Percentiles rank a stretch among this genome's conserved stretches.
These are phyloP conservation scores for Magallana nippona DNA, from an alignment of 2,888 invertebrate genomes.

Conservation along the genomic window DNA sequence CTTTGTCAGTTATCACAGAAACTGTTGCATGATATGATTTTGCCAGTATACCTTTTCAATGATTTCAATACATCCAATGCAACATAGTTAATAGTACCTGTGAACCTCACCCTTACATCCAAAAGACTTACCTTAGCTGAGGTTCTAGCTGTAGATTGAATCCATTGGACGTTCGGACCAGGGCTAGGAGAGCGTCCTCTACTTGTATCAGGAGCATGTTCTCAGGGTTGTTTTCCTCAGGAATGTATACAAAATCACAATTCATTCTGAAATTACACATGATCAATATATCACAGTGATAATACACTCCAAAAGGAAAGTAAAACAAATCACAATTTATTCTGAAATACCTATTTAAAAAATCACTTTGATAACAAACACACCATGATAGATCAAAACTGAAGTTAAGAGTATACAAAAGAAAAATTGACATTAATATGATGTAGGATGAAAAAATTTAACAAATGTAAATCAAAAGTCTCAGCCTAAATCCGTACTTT, in stretches of 20 bases:
- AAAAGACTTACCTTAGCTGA: slow-evolving; percentile 86
- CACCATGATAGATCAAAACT: too few species aligned
- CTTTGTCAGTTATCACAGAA: too few species aligned
- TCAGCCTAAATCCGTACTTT: slow-evolving; percentile 57
- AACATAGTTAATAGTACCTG: too few species aligned
- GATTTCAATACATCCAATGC: neutral
- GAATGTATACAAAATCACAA: slow-evolving; percentile 91
- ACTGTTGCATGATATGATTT: neutral
- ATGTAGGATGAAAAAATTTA: too few species aligned
- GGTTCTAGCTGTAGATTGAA: slow-evolving; percentile 87
- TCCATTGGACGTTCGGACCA: slow-evolving; percentile 52
- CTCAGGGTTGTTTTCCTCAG: slow-evolving; percentile 74
- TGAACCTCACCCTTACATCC: neutral
- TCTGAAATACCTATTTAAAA: neutral
- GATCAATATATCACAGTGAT: too few species aligned
- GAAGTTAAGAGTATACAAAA: too few species aligned
- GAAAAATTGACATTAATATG: too few species aligned
- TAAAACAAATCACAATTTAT: neutral
- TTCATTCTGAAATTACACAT: slow-evolving; percentile 84
- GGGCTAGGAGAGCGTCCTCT: slow-evolving; percentile 83
- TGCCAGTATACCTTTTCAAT: neutral
- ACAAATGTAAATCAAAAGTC: neutral
- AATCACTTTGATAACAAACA: too few species aligned
- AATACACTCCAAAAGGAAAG: neutral
- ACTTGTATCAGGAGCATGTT: slow-evolving; percentile 76